Evolutionary conservation across 2,888 invertebrate species (phyloP).

Genomic region (Lasioglossum malachurum): DNA sequence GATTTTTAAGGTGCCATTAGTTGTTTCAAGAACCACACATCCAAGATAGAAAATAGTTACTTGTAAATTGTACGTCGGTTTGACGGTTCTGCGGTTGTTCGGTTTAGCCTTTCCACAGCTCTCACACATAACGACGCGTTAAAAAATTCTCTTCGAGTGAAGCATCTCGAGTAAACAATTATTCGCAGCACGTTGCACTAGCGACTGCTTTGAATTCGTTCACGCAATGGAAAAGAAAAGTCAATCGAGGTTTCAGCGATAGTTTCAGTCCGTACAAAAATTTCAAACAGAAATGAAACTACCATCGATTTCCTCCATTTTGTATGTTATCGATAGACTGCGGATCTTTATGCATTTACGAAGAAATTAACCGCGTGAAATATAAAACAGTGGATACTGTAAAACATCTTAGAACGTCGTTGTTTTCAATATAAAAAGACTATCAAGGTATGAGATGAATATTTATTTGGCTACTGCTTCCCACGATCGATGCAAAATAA

Average conservation of each 20-base stretch:
- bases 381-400: no score
- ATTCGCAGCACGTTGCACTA: background rate
- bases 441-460: no score
- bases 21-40: background rate
- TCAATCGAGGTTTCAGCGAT: background rate
- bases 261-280: background rate
- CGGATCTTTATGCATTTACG: no score
- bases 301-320: background rate
- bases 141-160: background rate
- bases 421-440: no score
- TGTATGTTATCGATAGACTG: background rate
- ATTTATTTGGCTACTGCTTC: no score
- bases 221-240: background rate
- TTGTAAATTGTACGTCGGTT: background rate
- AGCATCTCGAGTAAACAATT: background rate
- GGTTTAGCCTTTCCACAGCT: background rate
- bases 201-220: slow-evolving; percentile 5
- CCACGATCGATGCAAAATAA: no score
- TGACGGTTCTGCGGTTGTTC: no score
- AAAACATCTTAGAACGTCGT: no score
- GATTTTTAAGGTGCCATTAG: no score
- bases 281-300: background rate
- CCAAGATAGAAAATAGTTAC: background rate
- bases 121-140: background rate
- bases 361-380: no score